Conservation (phyloP, 2,888 invertebrate species). For the Cantharis lateralis region DNA sequence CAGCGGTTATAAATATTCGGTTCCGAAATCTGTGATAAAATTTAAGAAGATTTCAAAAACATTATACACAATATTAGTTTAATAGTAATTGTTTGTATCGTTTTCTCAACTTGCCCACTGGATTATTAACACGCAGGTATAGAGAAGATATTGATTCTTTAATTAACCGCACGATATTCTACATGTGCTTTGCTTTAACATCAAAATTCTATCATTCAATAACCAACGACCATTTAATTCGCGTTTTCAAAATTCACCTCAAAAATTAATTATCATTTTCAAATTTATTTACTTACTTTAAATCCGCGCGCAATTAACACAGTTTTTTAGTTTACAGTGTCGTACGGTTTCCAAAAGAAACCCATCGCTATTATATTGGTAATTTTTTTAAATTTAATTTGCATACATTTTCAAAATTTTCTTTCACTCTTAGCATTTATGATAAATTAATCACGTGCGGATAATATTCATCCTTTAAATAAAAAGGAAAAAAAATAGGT, state of each 20-base stretch:
- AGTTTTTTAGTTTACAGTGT: neutral
- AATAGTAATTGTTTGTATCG: neutral
- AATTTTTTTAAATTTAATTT: neutral
- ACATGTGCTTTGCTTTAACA: conserved; percentile 18
- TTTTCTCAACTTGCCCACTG: conserved; percentile 6
- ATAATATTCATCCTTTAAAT: neutral
- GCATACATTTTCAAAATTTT: neutral
- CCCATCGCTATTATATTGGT: neutral
- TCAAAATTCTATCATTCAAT: neutral
- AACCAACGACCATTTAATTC: neutral
- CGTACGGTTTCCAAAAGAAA: neutral
- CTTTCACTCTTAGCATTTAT: neutral
- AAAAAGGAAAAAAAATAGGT: neutral
- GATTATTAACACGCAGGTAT: conserved; percentile 20
- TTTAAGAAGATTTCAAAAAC: conserved; percentile 11
- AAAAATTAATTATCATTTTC: neutral
- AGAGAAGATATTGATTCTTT: conserved; percentile 22
- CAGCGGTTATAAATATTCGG: conserved; percentile 25
- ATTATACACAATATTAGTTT: neutral
- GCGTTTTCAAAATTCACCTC: neutral
- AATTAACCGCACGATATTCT: conserved; percentile 23
- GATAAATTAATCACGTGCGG: neutral
- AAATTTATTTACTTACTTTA: neutral
- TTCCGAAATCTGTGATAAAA: conserved; percentile 24
- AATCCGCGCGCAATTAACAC: neutral